Conservation (phyloP, 2,888 invertebrate genomes). For the Scelioninae gen. 1 region DNA sequence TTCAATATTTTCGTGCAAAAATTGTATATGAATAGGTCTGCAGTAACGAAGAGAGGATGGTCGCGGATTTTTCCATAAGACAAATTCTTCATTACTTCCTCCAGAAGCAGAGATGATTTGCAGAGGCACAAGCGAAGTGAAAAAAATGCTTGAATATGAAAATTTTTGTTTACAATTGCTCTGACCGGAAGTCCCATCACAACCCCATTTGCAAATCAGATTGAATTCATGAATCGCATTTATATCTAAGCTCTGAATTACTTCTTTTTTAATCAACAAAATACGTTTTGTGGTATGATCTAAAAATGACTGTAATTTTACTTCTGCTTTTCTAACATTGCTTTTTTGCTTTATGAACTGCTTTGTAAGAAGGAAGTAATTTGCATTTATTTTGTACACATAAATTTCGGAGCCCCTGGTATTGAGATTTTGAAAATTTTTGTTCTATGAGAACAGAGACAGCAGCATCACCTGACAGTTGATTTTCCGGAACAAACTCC, state of each 20-base stretch:
- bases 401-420: conserved; percentile 40
- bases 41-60: conserved; percentile 36
- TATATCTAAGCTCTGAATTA: conserved; percentile 12
- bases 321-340: conserved; percentile 29
- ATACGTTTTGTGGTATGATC: conserved; percentile 31
- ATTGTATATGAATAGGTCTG: conserved; percentile 32
- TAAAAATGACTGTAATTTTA: conserved; percentile 29
- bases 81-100: conserved; percentile 12
- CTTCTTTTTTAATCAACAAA: conserved; percentile 28
- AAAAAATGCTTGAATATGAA: conserved; percentile 38
- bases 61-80: conserved; percentile 33
- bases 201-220: conserved; percentile 38
- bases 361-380: conserved; percentile 29
- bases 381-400: conserved; percentile 28
- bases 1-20: conserved; percentile 28
- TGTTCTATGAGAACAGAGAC: conserved; percentile 65
- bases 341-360: conserved; percentile 25
- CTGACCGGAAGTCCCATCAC: conserved; percentile 39
- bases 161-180: conserved; percentile 46
- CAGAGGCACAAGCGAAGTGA: conserved; percentile 36
- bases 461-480: conserved; percentile 48
- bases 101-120: conserved; percentile 6
- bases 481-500: conserved; percentile 45
- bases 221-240: conserved; percentile 13
- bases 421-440: conserved; percentile 49